phyloP scores from a whole-genome alignment of 2,888 invertebrate genomes.

The Bursaphelenchus okinawaensis region DNA sequence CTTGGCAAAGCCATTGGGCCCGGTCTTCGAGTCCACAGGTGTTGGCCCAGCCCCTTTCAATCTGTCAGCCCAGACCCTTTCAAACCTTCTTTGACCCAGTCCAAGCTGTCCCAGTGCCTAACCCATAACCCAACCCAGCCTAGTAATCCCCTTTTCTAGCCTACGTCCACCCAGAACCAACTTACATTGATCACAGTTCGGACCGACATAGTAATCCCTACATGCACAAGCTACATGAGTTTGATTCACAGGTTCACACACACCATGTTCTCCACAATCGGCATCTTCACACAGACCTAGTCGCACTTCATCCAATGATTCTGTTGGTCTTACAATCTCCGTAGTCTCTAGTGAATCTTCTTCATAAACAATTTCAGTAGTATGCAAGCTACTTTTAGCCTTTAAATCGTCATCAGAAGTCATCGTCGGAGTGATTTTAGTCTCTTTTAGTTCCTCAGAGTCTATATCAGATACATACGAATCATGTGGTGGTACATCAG shows the following conservation, averaged over 20 bases:
- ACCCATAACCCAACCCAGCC: too few relatives aligned
- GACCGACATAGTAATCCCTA: conserved; percentile 51
- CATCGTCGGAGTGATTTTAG: neutral
- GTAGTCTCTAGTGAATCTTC: neutral
- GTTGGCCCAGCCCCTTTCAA: too few relatives aligned
- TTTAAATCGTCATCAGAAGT: neutral
- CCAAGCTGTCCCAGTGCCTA: too few relatives aligned
- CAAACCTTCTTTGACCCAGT: too few relatives aligned
- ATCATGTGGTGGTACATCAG: neutral
- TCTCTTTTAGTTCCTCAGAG: neutral
- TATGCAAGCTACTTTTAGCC: neutral
- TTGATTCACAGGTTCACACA: conserved; percentile 34
- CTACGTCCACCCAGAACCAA: too few relatives aligned
- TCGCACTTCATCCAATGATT: neutral
- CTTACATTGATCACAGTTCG: conserved; percentile 47
- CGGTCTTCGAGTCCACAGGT: too few relatives aligned
- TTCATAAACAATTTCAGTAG: neutral
- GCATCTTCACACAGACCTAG: conserved; percentile 24
- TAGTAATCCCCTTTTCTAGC: too few relatives aligned
- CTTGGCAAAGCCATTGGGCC: too few relatives aligned
- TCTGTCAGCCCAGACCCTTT: too few relatives aligned
- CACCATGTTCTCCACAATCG: conserved; percentile 41
- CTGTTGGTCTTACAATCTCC: neutral
- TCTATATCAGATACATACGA: neutral
- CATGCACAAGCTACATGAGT: conserved; percentile 51